These are phyloP conservation scores for Rhinoderma darwinii DNA, from an alignment of 2,113 vertebrate species.

Conservation along the genomic window DNA sequence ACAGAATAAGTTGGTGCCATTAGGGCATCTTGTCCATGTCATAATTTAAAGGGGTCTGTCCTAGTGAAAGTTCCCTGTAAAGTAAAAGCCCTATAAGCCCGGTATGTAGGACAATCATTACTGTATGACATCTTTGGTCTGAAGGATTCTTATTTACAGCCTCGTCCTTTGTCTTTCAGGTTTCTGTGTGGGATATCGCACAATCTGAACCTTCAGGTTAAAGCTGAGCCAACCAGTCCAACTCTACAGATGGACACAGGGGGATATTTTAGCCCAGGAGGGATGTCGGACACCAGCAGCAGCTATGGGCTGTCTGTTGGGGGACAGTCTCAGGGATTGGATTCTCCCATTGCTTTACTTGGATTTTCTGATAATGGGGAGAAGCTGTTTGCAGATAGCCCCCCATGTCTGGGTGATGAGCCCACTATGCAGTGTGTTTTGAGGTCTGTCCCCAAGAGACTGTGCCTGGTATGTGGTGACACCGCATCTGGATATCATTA, in stretches of 20 bases:
- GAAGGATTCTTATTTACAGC: neutral
- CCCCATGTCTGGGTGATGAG: conserved; percentile 62
- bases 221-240: conserved; percentile 64
- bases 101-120: neutral
- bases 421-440: conserved; percentile 78
- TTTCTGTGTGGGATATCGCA: conserved; percentile 50
- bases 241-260: conserved; percentile 60
- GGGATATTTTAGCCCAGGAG: conserved; percentile 65
- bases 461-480: conserved; percentile 90
- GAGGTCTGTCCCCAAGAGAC: conserved; percentile 86
- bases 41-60: too few relatives aligned
- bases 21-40: too few relatives aligned
- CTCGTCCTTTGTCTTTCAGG: conserved; percentile 27
- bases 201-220: conserved; percentile 56
- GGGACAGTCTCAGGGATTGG: conserved; percentile 61
- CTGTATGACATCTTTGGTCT: neutral
- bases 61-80: too few relatives aligned
- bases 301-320: conserved; percentile 67
- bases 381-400: conserved; percentile 51
- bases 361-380: conserved; percentile 48
- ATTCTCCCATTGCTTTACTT: conserved; percentile 62
- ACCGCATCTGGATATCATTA: conserved; percentile 91
- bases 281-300: conserved; percentile 68
- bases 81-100: too few relatives aligned
- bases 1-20: too few relatives aligned